phyloP scores from a whole-genome alignment of 35 echinoderm and acorn worm genomes.

The Eucidaris tribuloides region DNA sequence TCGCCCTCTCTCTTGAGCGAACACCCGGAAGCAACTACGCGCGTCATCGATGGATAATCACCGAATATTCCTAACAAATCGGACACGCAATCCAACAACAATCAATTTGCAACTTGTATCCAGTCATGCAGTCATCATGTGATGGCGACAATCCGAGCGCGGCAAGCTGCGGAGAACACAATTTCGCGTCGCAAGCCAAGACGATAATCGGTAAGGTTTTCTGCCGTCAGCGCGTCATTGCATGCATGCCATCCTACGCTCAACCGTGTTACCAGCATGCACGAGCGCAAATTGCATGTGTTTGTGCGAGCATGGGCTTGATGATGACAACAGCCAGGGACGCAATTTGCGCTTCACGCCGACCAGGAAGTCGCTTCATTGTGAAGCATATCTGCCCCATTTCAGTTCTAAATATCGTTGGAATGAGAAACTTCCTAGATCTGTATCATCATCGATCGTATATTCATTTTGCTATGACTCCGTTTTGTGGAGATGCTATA shows the following conservation, averaged over 20 bases:
- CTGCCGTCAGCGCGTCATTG: no score
- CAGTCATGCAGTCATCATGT: not conserved
- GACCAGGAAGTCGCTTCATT: no score
- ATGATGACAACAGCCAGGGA: not conserved
- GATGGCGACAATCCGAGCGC: not conserved
- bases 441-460: no score
- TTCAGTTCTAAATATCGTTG: no score
- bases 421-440: no score
- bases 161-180: not conserved
- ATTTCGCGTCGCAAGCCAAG: slow-evolving; percentile 17
- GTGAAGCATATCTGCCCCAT: no score
- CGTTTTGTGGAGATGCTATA: no score
- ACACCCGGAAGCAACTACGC: slow-evolving; percentile 5
- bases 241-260: no score
- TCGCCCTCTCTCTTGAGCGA: not conserved
- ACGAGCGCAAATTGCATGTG: not conserved
- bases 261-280: no score
- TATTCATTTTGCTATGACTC: no score
- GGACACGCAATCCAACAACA: not conserved
- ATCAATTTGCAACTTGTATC: not conserved
- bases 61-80: not conserved
- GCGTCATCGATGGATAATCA: not conserved
- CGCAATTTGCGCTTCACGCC: no score
- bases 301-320: not conserved
- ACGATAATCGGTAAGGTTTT: slow-evolving; percentile 11